These are phyloP conservation scores for Limonius californicus DNA, from an alignment of 1,140 invertebrate genomes.

Conservation along the genomic window DNA sequence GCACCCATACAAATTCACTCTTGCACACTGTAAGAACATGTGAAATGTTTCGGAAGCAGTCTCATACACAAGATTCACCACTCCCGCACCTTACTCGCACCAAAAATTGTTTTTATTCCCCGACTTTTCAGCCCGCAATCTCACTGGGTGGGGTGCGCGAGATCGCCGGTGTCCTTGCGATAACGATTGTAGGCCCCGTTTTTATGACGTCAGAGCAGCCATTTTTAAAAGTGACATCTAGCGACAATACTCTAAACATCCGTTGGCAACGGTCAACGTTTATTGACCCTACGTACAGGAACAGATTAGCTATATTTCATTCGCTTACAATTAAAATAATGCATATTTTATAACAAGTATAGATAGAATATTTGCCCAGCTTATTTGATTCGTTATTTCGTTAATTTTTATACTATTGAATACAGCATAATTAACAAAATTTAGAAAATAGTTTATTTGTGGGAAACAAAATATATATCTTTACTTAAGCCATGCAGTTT, in stretches of 20 bases:
- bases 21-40: constrained; percentile 35
- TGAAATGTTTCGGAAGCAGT: constrained; percentile 26
- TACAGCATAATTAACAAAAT: too few species aligned
- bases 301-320: too few species aligned
- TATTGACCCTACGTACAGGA: too few species aligned
- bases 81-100: constrained; percentile 29
- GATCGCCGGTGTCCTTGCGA: constrained; percentile 39
- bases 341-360: too few species aligned
- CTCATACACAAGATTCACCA: constrained; percentile 29
- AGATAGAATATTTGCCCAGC: too few species aligned
- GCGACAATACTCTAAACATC: constrained; percentile 4
- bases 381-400: too few species aligned
- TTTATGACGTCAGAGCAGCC: constrained; percentile 41
- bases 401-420: too few species aligned
- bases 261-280: too few species aligned
- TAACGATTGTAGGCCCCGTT: constrained; percentile 43
- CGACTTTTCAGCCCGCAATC: constrained; percentile 24
- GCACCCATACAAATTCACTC: constrained; percentile 39
- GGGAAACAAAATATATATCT: too few species aligned
- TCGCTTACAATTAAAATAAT: too few species aligned
- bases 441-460: too few species aligned
- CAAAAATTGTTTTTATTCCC: constrained; percentile 22
- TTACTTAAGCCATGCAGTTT: too few species aligned
- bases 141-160: constrained; percentile 36
- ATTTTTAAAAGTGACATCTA: constrained; percentile 33